Base-by-base conservation (phyloP, 2,797 vertebrate genomes). In the Macropodus opercularis region DNA sequence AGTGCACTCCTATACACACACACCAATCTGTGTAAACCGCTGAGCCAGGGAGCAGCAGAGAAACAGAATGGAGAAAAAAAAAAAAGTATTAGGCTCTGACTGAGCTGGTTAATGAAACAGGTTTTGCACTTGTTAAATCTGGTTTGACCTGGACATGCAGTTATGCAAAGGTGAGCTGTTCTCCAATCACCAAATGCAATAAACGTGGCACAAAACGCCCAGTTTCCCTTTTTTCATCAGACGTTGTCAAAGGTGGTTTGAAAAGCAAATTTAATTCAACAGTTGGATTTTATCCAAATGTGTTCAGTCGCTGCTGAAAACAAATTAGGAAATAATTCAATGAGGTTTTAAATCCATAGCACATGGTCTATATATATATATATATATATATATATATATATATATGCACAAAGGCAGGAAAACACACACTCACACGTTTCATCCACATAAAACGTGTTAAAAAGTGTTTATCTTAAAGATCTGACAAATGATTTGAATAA, bases 271-370 rank as follows among this genome's bases (percentile, higher is more conserved):
- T 75, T 10, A 74, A 80, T 79, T 79, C 64, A 53, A 51, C 47
- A 57, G 56, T n/a, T 71, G 58, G 67, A 65, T 22, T 40, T 27
- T 24, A 18, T 66, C 70, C 64, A 81, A 54, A 50, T 26, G 54
- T 2, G 2, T 73, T 61, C 39, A 58, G 48, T 56, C 50, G 21
- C 51, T 2, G 61, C 32, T 49, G 48, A 38, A 49, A 64, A 78
- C 71, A 69, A 68, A 83, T 79, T 42, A 72, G 65, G 68, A 66
- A 80, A 80, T 85, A 72, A 83, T 70, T 82, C 36, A 77, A 75
- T 83, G 59, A 80, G 49, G 66, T 63, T 66, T 40, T 50, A 63
- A 74, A 66, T 68, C 35, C 19, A 48, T 14, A 52, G 69, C 79
- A 71, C 69, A 61, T 85, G 75, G 36, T 71, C 62, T 70, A 65